phyloP scores from a whole-genome alignment of 2,113 vertebrate genomes.

The Miniopterus natalensis region DNA sequence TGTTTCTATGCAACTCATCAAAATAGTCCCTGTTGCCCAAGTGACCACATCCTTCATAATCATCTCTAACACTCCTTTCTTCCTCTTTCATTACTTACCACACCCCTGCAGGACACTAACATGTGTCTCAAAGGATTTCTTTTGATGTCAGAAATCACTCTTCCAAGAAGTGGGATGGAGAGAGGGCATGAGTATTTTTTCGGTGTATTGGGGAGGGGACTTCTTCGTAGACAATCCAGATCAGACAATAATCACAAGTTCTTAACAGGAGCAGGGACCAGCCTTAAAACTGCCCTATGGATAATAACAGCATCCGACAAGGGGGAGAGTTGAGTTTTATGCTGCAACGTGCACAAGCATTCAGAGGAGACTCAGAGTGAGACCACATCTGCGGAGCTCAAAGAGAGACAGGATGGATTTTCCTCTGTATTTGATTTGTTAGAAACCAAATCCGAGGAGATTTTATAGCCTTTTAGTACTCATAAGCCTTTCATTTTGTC shows the following conservation, averaged over 20 bases:
- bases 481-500: constrained; percentile 70
- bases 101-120: not conserved
- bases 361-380: constrained; percentile 28
- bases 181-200: not conserved
- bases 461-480: constrained; percentile 75
- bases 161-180: not conserved
- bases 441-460: constrained; percentile 75
- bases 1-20: not conserved
- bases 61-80: not conserved
- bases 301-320: not conserved
- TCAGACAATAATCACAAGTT: not conserved
- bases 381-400: constrained; percentile 30
- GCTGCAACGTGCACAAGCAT: constrained; percentile 13
- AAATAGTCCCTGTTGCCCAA: not conserved
- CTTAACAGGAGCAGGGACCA: not conserved
- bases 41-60: not conserved
- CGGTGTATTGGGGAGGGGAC: not conserved
- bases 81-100: not conserved
- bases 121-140: not conserved
- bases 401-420: constrained; percentile 51
- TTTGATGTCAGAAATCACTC: constrained; percentile 1
- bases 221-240: not conserved
- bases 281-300: not conserved
- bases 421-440: constrained; percentile 72
- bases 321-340: not conserved